Evolutionary conservation across 2,113 vertebrate species (phyloP).

Genomic region (Scomber japonicus): DNA sequence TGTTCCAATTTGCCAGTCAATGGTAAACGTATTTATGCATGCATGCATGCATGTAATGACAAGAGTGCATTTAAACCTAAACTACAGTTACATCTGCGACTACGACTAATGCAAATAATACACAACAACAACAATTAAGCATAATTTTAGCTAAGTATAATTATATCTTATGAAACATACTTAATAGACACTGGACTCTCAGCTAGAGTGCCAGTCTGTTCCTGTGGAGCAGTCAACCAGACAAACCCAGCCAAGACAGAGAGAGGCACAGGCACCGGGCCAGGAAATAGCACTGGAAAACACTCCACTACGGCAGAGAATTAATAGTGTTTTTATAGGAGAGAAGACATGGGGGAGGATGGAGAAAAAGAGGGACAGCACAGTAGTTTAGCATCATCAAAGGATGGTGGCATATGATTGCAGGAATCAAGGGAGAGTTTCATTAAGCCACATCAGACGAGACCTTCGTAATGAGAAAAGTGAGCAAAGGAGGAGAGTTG

Average conservation of each 20-base stretch:
- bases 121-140: background rate
- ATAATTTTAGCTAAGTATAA: background rate
- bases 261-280: constrained; percentile 76
- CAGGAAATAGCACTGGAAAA: constrained; percentile 80
- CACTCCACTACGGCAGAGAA: constrained; percentile 73
- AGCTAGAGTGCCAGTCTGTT: constrained; percentile 86
- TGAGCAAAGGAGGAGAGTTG: constrained; percentile 66
- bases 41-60: background rate
- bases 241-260: constrained; percentile 81
- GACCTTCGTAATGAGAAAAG: constrained; percentile 48
- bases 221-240: constrained; percentile 84
- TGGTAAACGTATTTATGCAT: constrained; percentile 1
- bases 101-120: background rate
- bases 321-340: constrained; percentile 74
- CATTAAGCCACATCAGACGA: constrained; percentile 30
- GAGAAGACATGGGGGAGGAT: constrained; percentile 22
- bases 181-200: constrained; percentile 78
- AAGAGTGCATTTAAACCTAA: constrained; percentile 5
- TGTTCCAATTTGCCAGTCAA: constrained; percentile 14
- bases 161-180: background rate
- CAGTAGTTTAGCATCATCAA: constrained; percentile 36
- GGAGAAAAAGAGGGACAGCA: constrained; percentile 16
- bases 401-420: constrained; percentile 21
- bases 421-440: constrained; percentile 41
- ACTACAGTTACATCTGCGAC: background rate